Percentiles rank a stretch among this genome's conserved stretches.
phyloP scores from a whole-genome alignment of 2,797 vertebrate genomes.

The Champsocephalus gunnari region DNA sequence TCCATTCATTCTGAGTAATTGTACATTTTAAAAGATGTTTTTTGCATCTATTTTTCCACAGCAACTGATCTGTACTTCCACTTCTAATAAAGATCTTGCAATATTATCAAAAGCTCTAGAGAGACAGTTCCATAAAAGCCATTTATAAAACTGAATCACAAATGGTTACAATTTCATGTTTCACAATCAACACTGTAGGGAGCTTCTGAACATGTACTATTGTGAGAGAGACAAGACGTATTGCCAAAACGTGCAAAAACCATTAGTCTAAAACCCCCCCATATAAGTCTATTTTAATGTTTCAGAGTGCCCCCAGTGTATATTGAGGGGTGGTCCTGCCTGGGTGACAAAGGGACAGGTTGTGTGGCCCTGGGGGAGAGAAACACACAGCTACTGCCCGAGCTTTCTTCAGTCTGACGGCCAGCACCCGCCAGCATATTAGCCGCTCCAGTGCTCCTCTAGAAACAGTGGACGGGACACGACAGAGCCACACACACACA shows the following conservation, averaged over 20 bases:
- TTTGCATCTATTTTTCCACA: background rate
- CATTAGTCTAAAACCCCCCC: background rate
- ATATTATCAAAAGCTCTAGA: background rate
- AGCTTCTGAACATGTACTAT: background rate
- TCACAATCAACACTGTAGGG: background rate
- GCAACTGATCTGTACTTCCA: background rate
- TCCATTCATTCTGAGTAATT: background rate
- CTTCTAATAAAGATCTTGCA: background rate
- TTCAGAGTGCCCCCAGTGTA: constrained; percentile 30
- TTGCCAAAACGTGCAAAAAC: background rate
- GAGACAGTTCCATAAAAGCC: background rate
- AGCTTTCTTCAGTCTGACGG: constrained; percentile 61
- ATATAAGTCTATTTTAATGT: constrained; percentile 15
- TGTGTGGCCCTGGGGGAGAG: constrained; percentile 64
- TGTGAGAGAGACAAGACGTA: background rate
- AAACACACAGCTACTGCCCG: constrained; percentile 61
- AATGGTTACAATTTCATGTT: background rate
- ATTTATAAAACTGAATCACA: background rate
- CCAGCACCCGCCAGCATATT: constrained; percentile 71
- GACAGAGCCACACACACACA: constrained; percentile 44
- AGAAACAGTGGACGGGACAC: constrained; percentile 60
- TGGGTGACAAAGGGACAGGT: constrained; percentile 71
- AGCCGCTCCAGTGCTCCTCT: constrained; percentile 65
- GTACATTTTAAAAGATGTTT: background rate
- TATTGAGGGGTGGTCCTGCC: constrained; percentile 43